A percentile compares a stretch with the other conserved stretches of the same genome.
These are phyloP conservation scores for Hafferia zeledoni DNA, from an alignment of 2,797 vertebrate species.

Conservation along the genomic window DNA sequence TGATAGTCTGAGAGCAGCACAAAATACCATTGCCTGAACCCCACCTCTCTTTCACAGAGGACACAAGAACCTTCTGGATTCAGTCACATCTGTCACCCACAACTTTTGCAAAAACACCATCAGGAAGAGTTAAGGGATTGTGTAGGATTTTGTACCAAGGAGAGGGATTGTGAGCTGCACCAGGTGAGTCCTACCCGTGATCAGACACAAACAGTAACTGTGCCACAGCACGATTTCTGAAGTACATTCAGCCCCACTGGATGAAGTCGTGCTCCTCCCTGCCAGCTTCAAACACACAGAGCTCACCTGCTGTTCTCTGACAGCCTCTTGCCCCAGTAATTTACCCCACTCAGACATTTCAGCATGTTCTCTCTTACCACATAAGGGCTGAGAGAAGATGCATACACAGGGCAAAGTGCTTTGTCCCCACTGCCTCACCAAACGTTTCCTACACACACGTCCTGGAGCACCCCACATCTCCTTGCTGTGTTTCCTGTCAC, in stretches of 20 bases:
- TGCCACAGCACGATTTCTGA: neutral
- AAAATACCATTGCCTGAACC: neutral
- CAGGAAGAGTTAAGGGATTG: neutral
- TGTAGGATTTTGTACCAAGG: neutral
- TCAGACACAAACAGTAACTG: neutral
- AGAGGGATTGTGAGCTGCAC: neutral
- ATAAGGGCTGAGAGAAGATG: neutral
- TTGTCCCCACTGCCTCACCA: neutral
- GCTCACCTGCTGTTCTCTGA: neutral
- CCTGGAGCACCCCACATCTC: neutral
- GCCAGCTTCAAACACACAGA: neutral
- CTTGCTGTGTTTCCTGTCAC: neutral
- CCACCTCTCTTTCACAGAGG: neutral
- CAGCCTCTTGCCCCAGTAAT: neutral
- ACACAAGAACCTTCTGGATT: neutral
- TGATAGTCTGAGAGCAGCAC: neutral
- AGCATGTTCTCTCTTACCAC: neutral
- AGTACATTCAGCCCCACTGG: neutral
- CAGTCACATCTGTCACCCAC: neutral
- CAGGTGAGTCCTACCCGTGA: neutral
- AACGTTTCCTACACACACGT: fast-evolving
- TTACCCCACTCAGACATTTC: neutral
- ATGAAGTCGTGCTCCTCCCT: neutral
- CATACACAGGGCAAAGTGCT: neutral
- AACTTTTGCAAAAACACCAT: neutral